Conservation (phyloP, 1,140 invertebrate species). For the Heliothis subflexa region DNA sequence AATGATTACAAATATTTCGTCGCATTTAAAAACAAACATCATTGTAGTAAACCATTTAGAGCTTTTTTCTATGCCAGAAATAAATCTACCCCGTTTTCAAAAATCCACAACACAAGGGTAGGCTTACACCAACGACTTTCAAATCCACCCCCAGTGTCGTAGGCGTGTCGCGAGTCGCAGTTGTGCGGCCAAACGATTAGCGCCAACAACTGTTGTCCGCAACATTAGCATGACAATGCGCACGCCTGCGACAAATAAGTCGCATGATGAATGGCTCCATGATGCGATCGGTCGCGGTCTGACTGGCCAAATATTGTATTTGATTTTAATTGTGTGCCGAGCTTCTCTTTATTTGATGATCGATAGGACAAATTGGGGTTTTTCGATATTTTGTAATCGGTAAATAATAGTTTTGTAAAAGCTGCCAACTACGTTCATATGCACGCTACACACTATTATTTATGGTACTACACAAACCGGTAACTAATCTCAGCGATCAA, state of each 20-base stretch:
- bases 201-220: constrained; percentile 46
- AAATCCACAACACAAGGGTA: background rate
- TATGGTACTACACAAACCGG: too few relatives aligned
- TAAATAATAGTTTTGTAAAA: too few relatives aligned
- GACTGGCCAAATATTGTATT: constrained; percentile 35
- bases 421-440: too few relatives aligned
- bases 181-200: constrained; percentile 29
- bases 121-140: background rate
- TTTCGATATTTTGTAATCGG: background rate
- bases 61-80: background rate
- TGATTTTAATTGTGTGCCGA: constrained; percentile 35
- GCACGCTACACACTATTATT: too few relatives aligned
- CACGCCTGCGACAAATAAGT: constrained; percentile 53
- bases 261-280: constrained; percentile 59
- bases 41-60: too few relatives aligned
- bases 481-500: too few relatives aligned
- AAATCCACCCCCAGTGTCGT: background rate
- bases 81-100: background rate
- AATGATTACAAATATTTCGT: too few relatives aligned
- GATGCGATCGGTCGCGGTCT: constrained; percentile 47
- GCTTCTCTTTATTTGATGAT: background rate
- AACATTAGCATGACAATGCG: constrained; percentile 71
- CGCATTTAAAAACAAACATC: too few relatives aligned
- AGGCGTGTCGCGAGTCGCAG: constrained; percentile 53
- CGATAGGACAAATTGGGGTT: background rate